These are phyloP conservation scores for Nothobranchius kuhntae DNA, from an alignment of 2,113 vertebrate species.

Conservation along the genomic window DNA sequence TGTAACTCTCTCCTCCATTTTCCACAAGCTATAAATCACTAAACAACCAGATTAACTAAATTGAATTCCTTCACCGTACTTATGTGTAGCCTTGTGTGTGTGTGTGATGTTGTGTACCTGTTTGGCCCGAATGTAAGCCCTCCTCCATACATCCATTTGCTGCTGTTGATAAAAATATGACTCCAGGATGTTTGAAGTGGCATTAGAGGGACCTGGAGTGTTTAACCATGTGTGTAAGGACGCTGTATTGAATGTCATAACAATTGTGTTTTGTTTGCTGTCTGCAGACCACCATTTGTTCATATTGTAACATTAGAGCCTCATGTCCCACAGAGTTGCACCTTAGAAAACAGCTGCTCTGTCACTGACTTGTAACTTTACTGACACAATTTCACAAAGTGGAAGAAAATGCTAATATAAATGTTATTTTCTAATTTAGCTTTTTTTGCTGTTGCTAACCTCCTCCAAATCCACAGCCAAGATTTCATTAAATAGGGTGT, in stretches of 20 bases:
- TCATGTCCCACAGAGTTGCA: not conserved
- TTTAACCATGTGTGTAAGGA: not conserved
- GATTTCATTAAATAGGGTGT: no score
- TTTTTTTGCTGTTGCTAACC: no score
- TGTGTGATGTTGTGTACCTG: slow-evolving; percentile 14
- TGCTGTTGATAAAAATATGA: slow-evolving; percentile 51
- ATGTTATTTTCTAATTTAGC: no score
- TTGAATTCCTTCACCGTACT: slow-evolving; percentile 52
- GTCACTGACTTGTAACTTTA: not conserved
- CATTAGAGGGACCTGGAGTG: slow-evolving; percentile 3
- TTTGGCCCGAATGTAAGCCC: slow-evolving; percentile 47
- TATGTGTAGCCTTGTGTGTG: slow-evolving; percentile 2
- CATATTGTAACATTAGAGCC: slow-evolving; percentile 24
- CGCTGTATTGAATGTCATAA: slow-evolving; percentile 25
- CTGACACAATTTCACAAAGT: no score
- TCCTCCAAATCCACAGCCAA: no score
- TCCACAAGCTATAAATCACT: slow-evolving; percentile 64
- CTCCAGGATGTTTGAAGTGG: slow-evolving; percentile 43
- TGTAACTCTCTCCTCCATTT: slow-evolving; percentile 61
- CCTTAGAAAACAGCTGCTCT: not conserved
- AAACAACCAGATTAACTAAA: slow-evolving; percentile 63
- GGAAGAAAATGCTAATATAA: no score
- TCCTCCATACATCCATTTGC: slow-evolving; percentile 32
- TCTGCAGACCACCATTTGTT: slow-evolving; percentile 46
- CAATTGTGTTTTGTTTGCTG: slow-evolving; percentile 35